Conservation (phyloP, 2,113 vertebrate genomes). For the Rattus norvegicus region GRCr8 NC_086026.1:82408001-82408500, state of each 20-base stretch:
- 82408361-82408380: neutral
- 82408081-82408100: too few species aligned
- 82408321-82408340: neutral
- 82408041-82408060: neutral
- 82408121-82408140: too few species aligned
- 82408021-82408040: neutral
- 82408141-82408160: neutral
- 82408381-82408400: neutral
- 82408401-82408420: neutral
- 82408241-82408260: neutral
- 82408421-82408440: neutral
- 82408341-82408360: neutral
- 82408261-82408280: neutral
- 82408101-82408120: too few species aligned
- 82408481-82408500: neutral
- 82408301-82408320: neutral
- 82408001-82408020: neutral
- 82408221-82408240: neutral
- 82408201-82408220: too few species aligned
- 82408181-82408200: neutral
- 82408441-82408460: neutral
- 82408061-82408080: too few species aligned
- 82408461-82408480: neutral
- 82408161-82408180: neutral
- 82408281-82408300: neutral